Percentiles rank a stretch among this genome's conserved stretches.
phyloP scores from a whole-genome alignment of 2,888 invertebrate genomes.

The Parnassius glacialis region DNA sequence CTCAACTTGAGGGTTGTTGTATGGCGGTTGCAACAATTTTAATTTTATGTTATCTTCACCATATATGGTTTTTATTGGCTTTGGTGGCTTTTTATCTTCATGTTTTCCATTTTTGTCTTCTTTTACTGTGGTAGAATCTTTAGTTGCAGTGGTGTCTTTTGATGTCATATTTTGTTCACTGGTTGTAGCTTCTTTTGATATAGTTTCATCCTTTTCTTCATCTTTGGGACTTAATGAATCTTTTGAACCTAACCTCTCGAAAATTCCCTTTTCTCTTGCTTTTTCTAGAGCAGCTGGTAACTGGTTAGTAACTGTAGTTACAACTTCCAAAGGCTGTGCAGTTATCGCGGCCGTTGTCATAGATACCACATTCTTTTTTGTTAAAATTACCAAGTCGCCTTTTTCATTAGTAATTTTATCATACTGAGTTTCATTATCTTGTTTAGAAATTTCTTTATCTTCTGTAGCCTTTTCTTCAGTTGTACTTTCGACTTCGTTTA shows the following conservation, averaged over 20 bases:
- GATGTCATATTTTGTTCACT: slow-evolving; percentile 33
- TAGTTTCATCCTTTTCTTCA: slow-evolving; percentile 42
- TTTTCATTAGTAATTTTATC: slow-evolving; percentile 67
- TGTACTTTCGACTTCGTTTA: slow-evolving; percentile 28
- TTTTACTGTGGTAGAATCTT: slow-evolving; percentile 32
- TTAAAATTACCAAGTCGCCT: slow-evolving; percentile 68
- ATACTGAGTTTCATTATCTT: slow-evolving; percentile 74
- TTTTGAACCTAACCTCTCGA: slow-evolving; percentile 70
- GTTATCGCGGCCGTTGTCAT: slow-evolving; percentile 82
- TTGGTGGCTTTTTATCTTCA: slow-evolving; percentile 52
- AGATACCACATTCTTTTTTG: slow-evolving; percentile 76
- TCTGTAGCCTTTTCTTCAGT: slow-evolving; percentile 35
- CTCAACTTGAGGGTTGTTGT: slow-evolving; percentile 74
- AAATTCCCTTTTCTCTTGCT: slow-evolving; percentile 72
- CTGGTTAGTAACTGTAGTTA: slow-evolving; percentile 79
- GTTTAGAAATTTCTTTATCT: slow-evolving; percentile 54
- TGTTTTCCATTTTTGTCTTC: slow-evolving; percentile 47
- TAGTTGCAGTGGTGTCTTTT: slow-evolving; percentile 27
- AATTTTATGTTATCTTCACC: slow-evolving; percentile 64
- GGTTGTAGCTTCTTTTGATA: slow-evolving; percentile 35
- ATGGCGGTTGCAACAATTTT: slow-evolving; percentile 67
- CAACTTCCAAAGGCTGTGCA: slow-evolving; percentile 78
- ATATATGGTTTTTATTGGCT: slow-evolving; percentile 46
- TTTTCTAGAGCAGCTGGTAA: slow-evolving; percentile 72
- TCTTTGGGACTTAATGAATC: slow-evolving; percentile 70